Conservation (phyloP, 2,797 vertebrate genomes). For the Nyctibius grandis region DNA sequence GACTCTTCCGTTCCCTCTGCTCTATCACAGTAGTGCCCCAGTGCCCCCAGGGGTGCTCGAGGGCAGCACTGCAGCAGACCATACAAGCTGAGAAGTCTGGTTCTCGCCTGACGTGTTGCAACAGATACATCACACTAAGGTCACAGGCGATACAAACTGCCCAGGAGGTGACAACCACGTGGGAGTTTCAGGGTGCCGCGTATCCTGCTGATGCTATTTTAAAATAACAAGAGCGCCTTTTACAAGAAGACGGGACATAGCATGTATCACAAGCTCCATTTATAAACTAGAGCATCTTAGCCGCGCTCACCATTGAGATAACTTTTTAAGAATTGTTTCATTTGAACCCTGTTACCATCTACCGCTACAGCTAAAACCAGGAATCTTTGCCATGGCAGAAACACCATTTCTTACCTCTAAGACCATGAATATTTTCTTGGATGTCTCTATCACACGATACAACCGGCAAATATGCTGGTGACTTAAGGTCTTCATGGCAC, state of each 20-base stretch:
- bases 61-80: not conserved
- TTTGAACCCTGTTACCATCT: too few species aligned
- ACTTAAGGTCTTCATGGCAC: constrained; percentile 92
- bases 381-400: not conserved
- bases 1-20: not conserved
- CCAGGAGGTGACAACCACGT: rapidly evolving
- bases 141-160: not conserved
- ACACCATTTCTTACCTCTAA: constrained; percentile 82
- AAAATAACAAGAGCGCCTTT: not conserved
- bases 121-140: rapidly evolving
- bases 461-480: constrained; percentile 92
- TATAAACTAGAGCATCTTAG: not conserved
- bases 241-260: not conserved
- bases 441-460: constrained; percentile 92
- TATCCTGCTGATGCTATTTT: not conserved
- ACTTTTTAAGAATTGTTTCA: not conserved
- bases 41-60: rapidly evolving
- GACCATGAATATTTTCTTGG: constrained; percentile 91
- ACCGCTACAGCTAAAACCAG: not conserved
- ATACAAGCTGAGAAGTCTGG: not conserved
- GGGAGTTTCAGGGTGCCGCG: rapidly evolving
- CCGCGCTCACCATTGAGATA: not conserved
- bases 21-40: too few species aligned
- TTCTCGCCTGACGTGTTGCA: too few species aligned
- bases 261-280: not conserved